Conservation (phyloP, 1,140 invertebrate species). For the Notospermus geniculatus region DNA sequence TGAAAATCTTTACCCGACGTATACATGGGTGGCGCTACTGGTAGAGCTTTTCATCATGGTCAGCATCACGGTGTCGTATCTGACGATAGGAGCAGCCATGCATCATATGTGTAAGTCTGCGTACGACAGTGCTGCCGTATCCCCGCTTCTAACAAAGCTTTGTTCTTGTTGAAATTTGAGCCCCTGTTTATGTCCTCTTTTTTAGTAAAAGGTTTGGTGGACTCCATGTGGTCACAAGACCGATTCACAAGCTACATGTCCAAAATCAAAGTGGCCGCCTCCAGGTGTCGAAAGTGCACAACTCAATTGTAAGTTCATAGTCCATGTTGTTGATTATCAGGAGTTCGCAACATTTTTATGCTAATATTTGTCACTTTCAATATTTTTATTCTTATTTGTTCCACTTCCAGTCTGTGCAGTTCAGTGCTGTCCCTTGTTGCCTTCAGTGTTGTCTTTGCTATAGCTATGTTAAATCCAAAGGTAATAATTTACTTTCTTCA, state of each 20-base stretch:
- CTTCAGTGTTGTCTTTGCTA: slow-evolving; percentile 35
- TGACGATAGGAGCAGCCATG: slow-evolving; percentile 45
- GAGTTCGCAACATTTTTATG: too few relatives aligned
- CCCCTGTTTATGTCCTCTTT: not conserved
- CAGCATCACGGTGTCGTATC: slow-evolving; percentile 50
- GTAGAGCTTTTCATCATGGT: slow-evolving; percentile 50
- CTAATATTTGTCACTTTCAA: not conserved
- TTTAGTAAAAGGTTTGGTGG: slow-evolving; percentile 18
- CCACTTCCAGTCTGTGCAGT: slow-evolving; percentile 29
- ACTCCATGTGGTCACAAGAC: slow-evolving; percentile 13
- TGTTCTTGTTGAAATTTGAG: too few relatives aligned
- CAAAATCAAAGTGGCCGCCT: slow-evolving; percentile 1
- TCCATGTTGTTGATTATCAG: too few relatives aligned
- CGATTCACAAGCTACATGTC: slow-evolving; percentile 9
- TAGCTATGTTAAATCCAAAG: slow-evolving; percentile 44
- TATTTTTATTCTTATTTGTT: slow-evolving; percentile 11
- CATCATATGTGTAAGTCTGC: slow-evolving; percentile 50
- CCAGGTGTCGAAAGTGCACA: slow-evolving; percentile 5
- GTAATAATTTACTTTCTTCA: slow-evolving; percentile 21
- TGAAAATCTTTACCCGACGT: slow-evolving; percentile 36
- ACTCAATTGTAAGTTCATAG: slow-evolving; percentile 17
- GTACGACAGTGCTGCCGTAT: too few relatives aligned
- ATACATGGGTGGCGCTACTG: slow-evolving; percentile 44
- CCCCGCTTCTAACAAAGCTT: too few relatives aligned
- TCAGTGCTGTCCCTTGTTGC: slow-evolving; percentile 30